phyloP scores from a whole-genome alignment of 35 echinoderm and acorn worm species.

The Amphiura filiformis region DNA sequence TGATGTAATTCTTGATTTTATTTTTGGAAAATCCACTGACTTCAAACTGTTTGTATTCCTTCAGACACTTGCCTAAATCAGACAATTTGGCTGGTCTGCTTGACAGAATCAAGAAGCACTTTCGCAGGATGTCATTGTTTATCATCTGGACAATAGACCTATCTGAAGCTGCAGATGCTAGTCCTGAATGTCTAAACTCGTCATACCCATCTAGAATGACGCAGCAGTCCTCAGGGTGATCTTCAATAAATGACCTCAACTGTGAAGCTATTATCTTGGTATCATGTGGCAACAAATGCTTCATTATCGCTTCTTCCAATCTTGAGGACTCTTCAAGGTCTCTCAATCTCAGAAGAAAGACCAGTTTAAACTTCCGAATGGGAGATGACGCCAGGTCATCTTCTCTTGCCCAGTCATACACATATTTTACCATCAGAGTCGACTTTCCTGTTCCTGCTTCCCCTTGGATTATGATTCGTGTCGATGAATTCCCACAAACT shows the following conservation, averaged over 20 bases:
- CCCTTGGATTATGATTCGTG: constrained; percentile 32
- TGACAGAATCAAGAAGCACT: constrained; percentile 26
- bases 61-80: constrained; percentile 16
- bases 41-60: constrained; percentile 33
- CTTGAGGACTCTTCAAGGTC: constrained; percentile 38
- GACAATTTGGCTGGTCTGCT: constrained; percentile 29
- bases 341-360: constrained; percentile 41
- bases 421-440: constrained; percentile 33
- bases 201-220: constrained; percentile 61
- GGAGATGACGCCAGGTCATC: background rate
- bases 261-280: background rate
- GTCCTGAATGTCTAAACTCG: constrained; percentile 49
- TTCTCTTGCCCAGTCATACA: constrained; percentile 37
- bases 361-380: background rate
- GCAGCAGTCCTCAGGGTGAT: constrained; percentile 33
- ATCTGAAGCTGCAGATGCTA: constrained; percentile 2
- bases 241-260: constrained; percentile 26
- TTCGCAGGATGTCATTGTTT: constrained; percentile 8
- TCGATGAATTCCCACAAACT: background rate
- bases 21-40: constrained; percentile 19
- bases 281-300: constrained; percentile 29
- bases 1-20: constrained; percentile 25
- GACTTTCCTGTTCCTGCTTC: constrained; percentile 52
- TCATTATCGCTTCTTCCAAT: constrained; percentile 36
- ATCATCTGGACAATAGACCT: constrained; percentile 42